A percentile compares a stretch with the other conserved stretches of the same genome.
phyloP scores from a whole-genome alignment of 1,140 invertebrate genomes.

The Wasmannia auropunctata region DNA sequence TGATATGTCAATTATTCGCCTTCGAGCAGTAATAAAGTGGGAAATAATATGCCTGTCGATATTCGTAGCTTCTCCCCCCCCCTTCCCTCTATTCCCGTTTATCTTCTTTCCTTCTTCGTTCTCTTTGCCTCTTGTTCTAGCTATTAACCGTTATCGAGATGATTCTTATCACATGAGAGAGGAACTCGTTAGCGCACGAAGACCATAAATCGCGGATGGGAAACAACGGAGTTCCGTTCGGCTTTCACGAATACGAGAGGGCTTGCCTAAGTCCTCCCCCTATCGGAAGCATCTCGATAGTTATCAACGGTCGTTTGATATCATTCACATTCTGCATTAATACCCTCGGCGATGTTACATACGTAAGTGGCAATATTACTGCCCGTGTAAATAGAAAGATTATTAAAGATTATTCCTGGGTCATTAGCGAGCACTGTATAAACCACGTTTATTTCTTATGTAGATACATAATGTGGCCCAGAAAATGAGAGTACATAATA shows the following conservation, averaged over 20 bases:
- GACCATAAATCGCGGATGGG: constrained; percentile 53
- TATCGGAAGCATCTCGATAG: constrained; percentile 22
- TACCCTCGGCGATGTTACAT: background rate
- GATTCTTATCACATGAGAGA: constrained; percentile 40
- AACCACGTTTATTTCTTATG: background rate
- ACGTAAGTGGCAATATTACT: background rate
- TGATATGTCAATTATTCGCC: background rate
- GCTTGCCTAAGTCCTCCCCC: background rate
- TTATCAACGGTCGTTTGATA: constrained; percentile 10
- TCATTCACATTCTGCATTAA: constrained; percentile 34
- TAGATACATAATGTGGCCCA: background rate
- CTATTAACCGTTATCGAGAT: constrained; percentile 54
- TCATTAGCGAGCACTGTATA: background rate
- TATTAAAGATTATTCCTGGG: background rate
- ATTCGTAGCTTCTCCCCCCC: background rate
- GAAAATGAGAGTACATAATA: background rate
- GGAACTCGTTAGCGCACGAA: constrained; percentile 27
- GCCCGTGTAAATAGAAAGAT: background rate
- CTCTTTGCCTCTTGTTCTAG: background rate
- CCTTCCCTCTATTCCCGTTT: background rate
- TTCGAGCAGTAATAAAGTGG: background rate
- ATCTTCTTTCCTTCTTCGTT: background rate
- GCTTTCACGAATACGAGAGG: constrained; percentile 9
- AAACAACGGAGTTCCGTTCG: constrained; percentile 26
- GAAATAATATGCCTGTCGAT: constrained; percentile 11